Percentiles rank a stretch among this genome's conserved stretches.
These are phyloP conservation scores for Aphidius gifuensis DNA, from an alignment of 1,140 invertebrate genomes.

Conservation along the genomic window DNA sequence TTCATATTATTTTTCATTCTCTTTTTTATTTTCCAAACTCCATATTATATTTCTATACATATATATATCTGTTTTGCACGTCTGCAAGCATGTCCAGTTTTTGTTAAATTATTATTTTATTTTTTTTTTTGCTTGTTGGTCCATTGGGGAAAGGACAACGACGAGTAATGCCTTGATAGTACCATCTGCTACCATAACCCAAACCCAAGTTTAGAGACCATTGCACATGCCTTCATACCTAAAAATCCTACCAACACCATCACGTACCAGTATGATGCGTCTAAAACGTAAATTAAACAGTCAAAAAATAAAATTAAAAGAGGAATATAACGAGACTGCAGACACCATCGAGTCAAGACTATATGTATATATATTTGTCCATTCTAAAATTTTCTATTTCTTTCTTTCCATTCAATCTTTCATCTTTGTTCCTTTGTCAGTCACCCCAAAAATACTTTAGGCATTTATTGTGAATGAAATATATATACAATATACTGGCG, in stretches of 20 bases:
- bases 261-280: background rate
- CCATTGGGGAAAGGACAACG: background rate
- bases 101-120: background rate
- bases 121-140: background rate
- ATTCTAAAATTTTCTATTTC: too few relatives aligned
- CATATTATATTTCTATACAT: background rate
- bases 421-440: too few relatives aligned
- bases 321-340: background rate
- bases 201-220: too few relatives aligned
- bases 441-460: too few relatives aligned
- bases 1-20: background rate
- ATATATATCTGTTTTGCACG: constrained; percentile 5
- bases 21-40: background rate
- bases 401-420: too few relatives aligned
- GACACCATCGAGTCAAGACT: background rate
- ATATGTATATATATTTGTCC: too few relatives aligned
- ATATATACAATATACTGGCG: too few relatives aligned
- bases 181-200: constrained; percentile 16
- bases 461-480: too few relatives aligned
- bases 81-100: constrained; percentile 5
- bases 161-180: background rate
- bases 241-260: too few relatives aligned
- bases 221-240: too few relatives aligned
- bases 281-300: too few relatives aligned
- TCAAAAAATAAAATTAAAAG: background rate